Conservation (phyloP, 2,113 vertebrate genomes). For the rabbit (Oryctolagus cuniculus) region DNA sequence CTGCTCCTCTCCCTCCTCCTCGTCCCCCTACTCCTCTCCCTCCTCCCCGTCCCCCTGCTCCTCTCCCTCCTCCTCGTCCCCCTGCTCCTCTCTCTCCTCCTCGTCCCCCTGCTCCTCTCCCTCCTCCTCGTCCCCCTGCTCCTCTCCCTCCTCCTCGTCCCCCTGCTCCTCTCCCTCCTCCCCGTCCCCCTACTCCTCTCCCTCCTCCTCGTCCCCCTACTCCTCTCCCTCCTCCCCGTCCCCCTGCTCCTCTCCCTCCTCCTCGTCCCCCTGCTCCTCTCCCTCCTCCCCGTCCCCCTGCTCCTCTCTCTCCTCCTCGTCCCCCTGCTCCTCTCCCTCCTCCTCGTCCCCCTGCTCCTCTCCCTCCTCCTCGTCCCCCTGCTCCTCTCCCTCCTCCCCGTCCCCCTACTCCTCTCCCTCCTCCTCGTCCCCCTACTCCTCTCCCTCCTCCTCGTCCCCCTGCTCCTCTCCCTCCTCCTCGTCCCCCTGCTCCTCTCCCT, state of each 20-base stretch:
- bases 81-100: accelerated
- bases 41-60: no score
- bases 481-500: accelerated
- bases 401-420: accelerated
- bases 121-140: accelerated
- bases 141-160: no score
- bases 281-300: accelerated
- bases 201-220: accelerated
- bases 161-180: accelerated
- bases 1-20: no score
- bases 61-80: no score
- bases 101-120: accelerated
- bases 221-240: accelerated
- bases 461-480: accelerated
- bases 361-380: accelerated
- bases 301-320: accelerated
- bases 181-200: no score
- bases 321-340: accelerated
- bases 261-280: accelerated
- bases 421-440: accelerated
- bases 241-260: no score
- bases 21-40: accelerated
- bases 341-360: no score
- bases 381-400: accelerated
- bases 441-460: accelerated